phyloP scores from a whole-genome alignment of 1,140 invertebrate genomes.

The Drosophila littoralis region DNA sequence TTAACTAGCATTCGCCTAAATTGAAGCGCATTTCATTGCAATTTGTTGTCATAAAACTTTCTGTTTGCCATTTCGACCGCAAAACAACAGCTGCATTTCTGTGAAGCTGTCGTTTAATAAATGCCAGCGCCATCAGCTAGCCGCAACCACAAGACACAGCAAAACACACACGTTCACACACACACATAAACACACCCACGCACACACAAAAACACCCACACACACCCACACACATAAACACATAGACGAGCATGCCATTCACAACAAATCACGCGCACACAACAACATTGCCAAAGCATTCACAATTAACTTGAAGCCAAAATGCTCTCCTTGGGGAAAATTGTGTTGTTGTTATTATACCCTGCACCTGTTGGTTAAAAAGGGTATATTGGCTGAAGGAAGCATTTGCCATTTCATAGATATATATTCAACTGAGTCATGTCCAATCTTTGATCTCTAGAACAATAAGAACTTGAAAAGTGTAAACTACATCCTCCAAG shows the following conservation, averaged over 20 bases:
- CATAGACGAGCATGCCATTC: conserved; percentile 58
- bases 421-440: too few species aligned
- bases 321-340: conserved; percentile 62
- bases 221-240: background rate
- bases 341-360: conserved; percentile 1
- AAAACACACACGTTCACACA: conserved; percentile 5
- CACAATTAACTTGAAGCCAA: conserved; percentile 72
- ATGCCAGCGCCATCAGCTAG: conserved; percentile 36
- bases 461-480: too few species aligned
- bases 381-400: too few species aligned
- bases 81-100: conserved; percentile 37
- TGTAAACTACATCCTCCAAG: too few species aligned
- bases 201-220: background rate
- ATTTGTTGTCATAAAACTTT: conserved; percentile 21
- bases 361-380: background rate
- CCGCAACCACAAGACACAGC: conserved; percentile 43
- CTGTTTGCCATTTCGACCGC: conserved; percentile 32
- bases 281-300: conserved; percentile 46
- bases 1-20: conserved; percentile 3
- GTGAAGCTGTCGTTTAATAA: conserved; percentile 37
- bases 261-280: conserved; percentile 71
- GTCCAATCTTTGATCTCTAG: too few species aligned
- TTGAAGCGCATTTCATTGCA: background rate
- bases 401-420: too few species aligned
- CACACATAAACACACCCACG: conserved; percentile 33